Percentiles rank a stretch among this genome's conserved stretches.
Conservation (phyloP, 92 coral and sea anemone genomes). For the Palythoa caribaeorum region DNA sequence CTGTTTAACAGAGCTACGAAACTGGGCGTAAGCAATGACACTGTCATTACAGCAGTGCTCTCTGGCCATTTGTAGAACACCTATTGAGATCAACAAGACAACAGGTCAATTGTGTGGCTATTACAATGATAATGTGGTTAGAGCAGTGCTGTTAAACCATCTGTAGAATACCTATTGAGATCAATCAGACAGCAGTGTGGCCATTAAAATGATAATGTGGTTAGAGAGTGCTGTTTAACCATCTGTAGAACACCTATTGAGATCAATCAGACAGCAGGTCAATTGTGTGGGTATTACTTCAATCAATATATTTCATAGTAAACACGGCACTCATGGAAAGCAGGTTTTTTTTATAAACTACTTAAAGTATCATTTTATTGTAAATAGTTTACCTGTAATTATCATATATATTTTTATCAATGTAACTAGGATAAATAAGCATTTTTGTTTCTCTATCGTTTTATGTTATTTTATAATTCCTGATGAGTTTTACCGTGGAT, state of each 20-base stretch:
- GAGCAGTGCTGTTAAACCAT: conserved; percentile 63
- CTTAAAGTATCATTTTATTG: no score
- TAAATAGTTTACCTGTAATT: no score
- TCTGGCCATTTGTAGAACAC: conserved; percentile 65
- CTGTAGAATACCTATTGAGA: conserved; percentile 67
- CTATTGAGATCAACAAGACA: conserved; percentile 27
- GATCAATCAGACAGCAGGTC: neutral
- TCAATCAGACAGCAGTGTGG: neutral
- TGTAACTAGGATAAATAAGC: no score
- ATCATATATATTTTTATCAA: no score
- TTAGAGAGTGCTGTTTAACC: conserved; percentile 66
- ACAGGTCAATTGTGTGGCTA: no score
- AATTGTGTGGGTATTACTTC: no score
- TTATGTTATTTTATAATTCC: no score
- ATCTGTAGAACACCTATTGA: conserved; percentile 68
- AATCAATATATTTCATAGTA: no score
- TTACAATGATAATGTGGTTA: conserved; percentile 56
- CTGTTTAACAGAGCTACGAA: conserved; percentile 68
- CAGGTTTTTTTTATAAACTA: no score
- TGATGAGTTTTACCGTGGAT: no score
- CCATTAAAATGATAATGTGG: conserved; percentile 64
- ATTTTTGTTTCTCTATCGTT: no score
- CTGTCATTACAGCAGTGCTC: conserved; percentile 74
- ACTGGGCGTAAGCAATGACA: conserved; percentile 60
- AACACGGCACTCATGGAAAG: no score